These are phyloP conservation scores for Ericerus pela DNA, from an alignment of 1,140 invertebrate species.

Conservation along the genomic window DNA sequence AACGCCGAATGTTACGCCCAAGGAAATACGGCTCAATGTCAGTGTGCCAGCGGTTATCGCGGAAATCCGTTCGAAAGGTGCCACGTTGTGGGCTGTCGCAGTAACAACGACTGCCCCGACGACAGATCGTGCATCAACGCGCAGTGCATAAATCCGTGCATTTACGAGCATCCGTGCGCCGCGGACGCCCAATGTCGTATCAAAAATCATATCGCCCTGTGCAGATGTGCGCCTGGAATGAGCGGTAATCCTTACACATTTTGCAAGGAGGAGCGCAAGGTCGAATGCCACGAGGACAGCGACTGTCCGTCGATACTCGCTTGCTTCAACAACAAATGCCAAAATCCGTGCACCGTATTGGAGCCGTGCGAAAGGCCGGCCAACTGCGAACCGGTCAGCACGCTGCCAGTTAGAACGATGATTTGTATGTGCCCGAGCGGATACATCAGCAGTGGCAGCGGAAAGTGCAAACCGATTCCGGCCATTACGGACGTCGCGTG, in stretches of 20 bases:
- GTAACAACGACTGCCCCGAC: constrained; percentile 71
- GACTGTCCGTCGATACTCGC: constrained; percentile 66
- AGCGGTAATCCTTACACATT: constrained; percentile 65
- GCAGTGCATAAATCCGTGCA: constrained; percentile 72
- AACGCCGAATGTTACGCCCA: constrained; percentile 70
- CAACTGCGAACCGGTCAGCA: constrained; percentile 61
- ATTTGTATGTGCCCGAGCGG: constrained; percentile 72
- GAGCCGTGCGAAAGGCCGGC: constrained; percentile 65
- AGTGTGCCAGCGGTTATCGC: constrained; percentile 60
- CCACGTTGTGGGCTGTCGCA: constrained; percentile 65
- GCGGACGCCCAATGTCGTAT: constrained; percentile 59
- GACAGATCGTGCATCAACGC: constrained; percentile 70
- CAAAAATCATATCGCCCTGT: constrained; percentile 64
- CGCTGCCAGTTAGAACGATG: constrained; percentile 70
- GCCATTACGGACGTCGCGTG: constrained; percentile 51
- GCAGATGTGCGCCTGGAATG: constrained; percentile 54
- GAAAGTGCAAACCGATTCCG: constrained; percentile 52
- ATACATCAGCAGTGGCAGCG: constrained; percentile 69
- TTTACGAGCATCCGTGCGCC: constrained; percentile 61
- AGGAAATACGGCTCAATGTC: constrained; percentile 58
- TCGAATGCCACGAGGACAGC: constrained; percentile 61
- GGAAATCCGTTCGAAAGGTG: constrained; percentile 65
- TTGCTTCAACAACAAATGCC: constrained; percentile 65
- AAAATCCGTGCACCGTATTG: constrained; percentile 61
- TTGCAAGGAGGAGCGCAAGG: constrained; percentile 50